phyloP scores from a whole-genome alignment of 2,113 vertebrate species.

The Colinus virginianus region DNA sequence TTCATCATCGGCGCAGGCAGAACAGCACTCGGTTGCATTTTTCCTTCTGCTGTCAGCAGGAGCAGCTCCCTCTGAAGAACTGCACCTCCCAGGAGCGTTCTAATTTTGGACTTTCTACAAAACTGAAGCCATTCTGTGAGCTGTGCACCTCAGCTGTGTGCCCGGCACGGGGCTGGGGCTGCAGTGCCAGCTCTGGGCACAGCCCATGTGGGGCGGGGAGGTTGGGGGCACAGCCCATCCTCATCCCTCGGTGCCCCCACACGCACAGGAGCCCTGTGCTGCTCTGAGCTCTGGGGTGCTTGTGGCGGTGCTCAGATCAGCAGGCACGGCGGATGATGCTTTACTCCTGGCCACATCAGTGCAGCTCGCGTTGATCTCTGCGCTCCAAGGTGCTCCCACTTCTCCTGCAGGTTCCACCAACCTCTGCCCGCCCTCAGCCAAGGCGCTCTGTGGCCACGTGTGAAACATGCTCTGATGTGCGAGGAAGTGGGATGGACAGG shows the following conservation, averaged over 20 bases:
- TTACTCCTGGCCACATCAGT: fast-evolving
- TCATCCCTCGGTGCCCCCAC: too few species aligned
- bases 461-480: neutral
- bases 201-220: too few species aligned
- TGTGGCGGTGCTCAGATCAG: neutral
- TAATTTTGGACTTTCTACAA: neutral
- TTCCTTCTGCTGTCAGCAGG: neutral
- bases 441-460: neutral
- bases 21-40: neutral
- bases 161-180: neutral
- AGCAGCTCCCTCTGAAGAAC: neutral
- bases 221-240: neutral
- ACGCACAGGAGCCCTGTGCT: neutral
- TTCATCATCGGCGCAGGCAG: neutral
- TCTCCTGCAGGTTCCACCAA: neutral
- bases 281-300: neutral
- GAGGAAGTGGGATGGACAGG: conserved; percentile 16
- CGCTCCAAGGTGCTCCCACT: neutral
- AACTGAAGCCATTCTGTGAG: neutral
- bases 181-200: neutral
- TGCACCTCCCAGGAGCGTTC: neutral
- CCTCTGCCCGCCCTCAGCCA: neutral
- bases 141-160: fast-evolving
- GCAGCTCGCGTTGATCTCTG: neutral
- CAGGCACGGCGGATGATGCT: neutral